phyloP scores from a whole-genome alignment of 2,888 invertebrate genomes.

The Cheilosia vulpina region DNA sequence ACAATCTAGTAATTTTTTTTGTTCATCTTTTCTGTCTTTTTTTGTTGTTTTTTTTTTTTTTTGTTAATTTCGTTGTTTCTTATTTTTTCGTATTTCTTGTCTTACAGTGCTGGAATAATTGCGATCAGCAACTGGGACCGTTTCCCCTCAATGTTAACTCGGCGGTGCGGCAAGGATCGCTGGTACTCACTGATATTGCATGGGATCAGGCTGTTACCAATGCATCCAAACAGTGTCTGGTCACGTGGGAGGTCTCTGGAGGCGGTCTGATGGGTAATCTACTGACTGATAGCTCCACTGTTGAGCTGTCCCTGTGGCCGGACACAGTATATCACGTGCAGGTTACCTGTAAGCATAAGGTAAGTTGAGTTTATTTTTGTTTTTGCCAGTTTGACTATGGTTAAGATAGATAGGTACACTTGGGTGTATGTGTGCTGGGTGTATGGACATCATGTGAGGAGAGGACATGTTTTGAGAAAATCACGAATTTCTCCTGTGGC shows the following conservation, averaged over 20 bases:
- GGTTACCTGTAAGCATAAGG: slow-evolving; percentile 85
- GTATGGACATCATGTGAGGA: slow-evolving; percentile 41
- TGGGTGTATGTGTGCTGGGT: slow-evolving; percentile 6
- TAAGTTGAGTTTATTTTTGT: slow-evolving; percentile 75
- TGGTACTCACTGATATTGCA: slow-evolving; percentile 79
- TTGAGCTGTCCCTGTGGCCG: slow-evolving; percentile 91
- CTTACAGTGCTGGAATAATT: slow-evolving; percentile 80
- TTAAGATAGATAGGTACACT: slow-evolving; percentile 6
- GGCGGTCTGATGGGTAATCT: slow-evolving; percentile 92
- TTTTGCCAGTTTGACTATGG: not conserved
- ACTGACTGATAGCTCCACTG: slow-evolving; percentile 91
- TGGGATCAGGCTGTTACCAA: slow-evolving; percentile 80
- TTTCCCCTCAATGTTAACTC: slow-evolving; percentile 79
- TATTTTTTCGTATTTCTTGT: slow-evolving; percentile 44
- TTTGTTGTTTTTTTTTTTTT: slow-evolving; percentile 34
- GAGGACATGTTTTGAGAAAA: slow-evolving; percentile 71
- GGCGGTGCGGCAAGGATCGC: slow-evolving; percentile 79
- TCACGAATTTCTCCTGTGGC: slow-evolving; percentile 65
- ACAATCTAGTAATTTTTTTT: slow-evolving; percentile 8
- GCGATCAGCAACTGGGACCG: slow-evolving; percentile 80
- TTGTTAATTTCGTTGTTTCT: slow-evolving; percentile 59
- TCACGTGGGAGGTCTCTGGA: slow-evolving; percentile 93
- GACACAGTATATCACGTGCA: slow-evolving; percentile 92
- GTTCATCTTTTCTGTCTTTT: slow-evolving; percentile 22
- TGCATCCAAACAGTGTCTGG: slow-evolving; percentile 86